Evolutionary conservation across 2,113 vertebrate genomes (phyloP).

Genomic region (Myocastor coypus): DNA sequence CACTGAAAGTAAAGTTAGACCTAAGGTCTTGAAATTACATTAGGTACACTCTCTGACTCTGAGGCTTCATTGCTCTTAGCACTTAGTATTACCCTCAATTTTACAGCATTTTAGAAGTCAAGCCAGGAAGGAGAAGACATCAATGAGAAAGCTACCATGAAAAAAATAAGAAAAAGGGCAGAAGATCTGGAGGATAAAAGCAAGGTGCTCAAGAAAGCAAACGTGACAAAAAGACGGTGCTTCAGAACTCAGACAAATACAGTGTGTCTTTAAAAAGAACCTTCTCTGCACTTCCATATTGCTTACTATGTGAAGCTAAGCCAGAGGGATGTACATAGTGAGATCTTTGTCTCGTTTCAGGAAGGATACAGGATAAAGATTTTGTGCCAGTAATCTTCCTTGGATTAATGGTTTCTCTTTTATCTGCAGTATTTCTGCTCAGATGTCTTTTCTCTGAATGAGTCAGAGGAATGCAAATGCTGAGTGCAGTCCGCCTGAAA

Average conservation of each 20-base stretch:
- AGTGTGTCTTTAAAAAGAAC: constrained; percentile 86
- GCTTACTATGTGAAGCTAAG: constrained; percentile 90
- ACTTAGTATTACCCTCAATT: background rate
- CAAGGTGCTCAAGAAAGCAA: constrained; percentile 71
- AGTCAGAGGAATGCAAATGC: constrained; percentile 99
- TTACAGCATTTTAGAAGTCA: background rate
- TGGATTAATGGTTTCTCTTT: constrained; percentile 99
- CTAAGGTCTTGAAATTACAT: background rate
- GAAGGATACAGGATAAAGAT: constrained; percentile 96
- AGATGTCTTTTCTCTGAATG: constrained; percentile 97
- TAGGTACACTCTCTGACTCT: background rate
- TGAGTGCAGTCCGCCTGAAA: constrained; percentile 88
- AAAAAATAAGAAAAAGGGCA: constrained; percentile 21
- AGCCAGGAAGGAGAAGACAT: background rate
- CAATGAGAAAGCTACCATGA: constrained; percentile 18
- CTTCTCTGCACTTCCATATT: constrained; percentile 84
- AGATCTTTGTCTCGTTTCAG: constrained; percentile 92
- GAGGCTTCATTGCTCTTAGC: background rate
- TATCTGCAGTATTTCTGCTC: constrained; percentile 98
- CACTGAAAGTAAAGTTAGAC: constrained; percentile 18
- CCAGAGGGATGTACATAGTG: constrained; percentile 90
- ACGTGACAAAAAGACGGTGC: constrained; percentile 64
- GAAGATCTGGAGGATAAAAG: constrained; percentile 7
- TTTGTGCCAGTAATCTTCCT: constrained; percentile 98
- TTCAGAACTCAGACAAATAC: constrained; percentile 81